Base-by-base conservation (phyloP, 2,888 invertebrate species). In the Cosmopolites sordidus region DNA sequence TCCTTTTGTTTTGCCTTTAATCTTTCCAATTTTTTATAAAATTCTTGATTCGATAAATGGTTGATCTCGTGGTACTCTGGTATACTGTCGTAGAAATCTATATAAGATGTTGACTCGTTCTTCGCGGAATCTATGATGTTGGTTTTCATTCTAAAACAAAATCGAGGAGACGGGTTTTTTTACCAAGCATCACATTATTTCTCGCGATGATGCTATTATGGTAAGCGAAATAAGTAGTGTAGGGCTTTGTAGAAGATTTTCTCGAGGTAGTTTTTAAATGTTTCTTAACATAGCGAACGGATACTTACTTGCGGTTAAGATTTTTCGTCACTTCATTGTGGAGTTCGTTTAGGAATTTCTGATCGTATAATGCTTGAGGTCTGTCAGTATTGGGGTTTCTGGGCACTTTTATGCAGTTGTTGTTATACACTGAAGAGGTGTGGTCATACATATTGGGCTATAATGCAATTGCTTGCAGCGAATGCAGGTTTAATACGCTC, bases 51-150 rank as follows among this genome's bases (percentile, higher is more conserved):
- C 0, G 87, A 82, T 59, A 89, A 74, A 73, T 89, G 88, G 68
- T 86, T 81, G 1, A 90, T 79, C 43, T 89, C 88, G 53, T 80
- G 81, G 60, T 89, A 89, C 67, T 89, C 88, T 50, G 89, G 89
- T 67, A 89, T 89, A 64, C 87, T 89, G 46, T 83, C 82, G 62
- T 86, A 83, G 70, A 89, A 88, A 54, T 87, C 83, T 53, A 87
- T 78, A 58, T 87, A 76, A 4, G 4, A 29, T 11, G 53, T 75
- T 74, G 42, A 81, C 73, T 54, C 51, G 17, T 43, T 40, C 12
- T 39, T 43, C 33, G 80, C 77, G 44, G 75, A 65, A 53, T 78
- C 74, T 1, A 71, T 66, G 16, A 54, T 46, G 16, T 56, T 58
- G 16, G 58, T 16, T 47, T 62, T 60, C 49, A 57, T 57, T 70